phyloP scores from a whole-genome alignment of 1,140 invertebrate species.

The Calliopsis andreniformis region DNA sequence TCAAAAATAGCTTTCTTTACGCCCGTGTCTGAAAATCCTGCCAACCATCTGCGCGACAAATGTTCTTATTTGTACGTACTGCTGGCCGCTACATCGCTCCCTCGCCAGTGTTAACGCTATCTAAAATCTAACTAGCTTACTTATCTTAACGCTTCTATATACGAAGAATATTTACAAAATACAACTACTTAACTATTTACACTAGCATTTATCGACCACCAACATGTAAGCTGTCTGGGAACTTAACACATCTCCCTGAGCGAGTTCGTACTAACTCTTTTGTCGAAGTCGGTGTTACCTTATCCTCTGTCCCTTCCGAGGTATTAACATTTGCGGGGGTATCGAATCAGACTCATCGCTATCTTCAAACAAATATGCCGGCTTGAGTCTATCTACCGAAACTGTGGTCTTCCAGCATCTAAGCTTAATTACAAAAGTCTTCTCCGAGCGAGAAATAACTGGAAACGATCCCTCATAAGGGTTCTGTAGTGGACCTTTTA shows the following conservation, averaged over 20 bases:
- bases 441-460: background rate
- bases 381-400: background rate
- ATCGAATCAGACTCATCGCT: background rate
- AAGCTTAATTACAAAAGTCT: background rate
- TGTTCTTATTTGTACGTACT: too few relatives aligned
- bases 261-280: background rate
- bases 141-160: too few relatives aligned
- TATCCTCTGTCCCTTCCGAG: background rate
- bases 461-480: background rate
- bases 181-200: too few relatives aligned
- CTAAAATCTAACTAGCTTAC: too few relatives aligned
- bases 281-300: background rate
- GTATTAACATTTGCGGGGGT: background rate
- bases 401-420: background rate
- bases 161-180: too few relatives aligned
- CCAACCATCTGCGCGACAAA: too few relatives aligned
- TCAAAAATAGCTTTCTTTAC: too few relatives aligned
- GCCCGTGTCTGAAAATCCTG: too few relatives aligned
- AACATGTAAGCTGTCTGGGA: background rate
- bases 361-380: background rate
- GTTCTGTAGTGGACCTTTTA: constrained; percentile 16
- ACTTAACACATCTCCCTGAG: background rate
- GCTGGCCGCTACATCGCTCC: too few relatives aligned
- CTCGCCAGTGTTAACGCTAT: too few relatives aligned
- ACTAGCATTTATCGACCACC: too few relatives aligned